phyloP scores from a whole-genome alignment of 2,797 vertebrate genomes.

The Protonibea diacanthus region DNA sequence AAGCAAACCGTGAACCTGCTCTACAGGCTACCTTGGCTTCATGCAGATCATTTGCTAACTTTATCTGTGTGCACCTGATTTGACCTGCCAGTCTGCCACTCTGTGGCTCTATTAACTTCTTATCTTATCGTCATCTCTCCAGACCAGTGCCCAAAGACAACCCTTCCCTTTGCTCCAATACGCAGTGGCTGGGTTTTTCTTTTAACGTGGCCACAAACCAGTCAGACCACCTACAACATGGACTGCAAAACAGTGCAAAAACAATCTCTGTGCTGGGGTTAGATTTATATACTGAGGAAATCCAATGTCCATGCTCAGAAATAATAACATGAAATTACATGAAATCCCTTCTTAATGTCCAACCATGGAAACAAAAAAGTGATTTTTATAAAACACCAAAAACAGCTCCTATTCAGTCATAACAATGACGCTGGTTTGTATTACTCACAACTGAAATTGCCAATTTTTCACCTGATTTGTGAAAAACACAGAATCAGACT shows the following conservation, averaged over 20 bases:
- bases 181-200: background rate
- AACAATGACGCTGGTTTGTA: background rate
- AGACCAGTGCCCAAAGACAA: background rate
- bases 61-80: background rate
- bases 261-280: conserved; percentile 3
- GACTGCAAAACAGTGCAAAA: background rate
- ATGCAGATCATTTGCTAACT: conserved; percentile 3
- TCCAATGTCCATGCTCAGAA: background rate
- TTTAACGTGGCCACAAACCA: background rate
- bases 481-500: conserved; percentile 14
- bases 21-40: background rate
- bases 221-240: background rate
- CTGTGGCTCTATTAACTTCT: conserved; percentile 30
- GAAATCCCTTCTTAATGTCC: background rate
- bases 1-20: background rate
- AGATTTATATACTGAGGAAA: conserved; percentile 9
- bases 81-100: conserved; percentile 9
- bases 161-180: conserved; percentile 8
- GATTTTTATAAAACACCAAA: too few species aligned
- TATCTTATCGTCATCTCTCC: conserved; percentile 46
- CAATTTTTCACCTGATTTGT: conserved; percentile 41
- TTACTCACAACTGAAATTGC: background rate
- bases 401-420: background rate
- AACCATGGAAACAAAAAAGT: background rate
- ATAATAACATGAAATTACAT: conserved; percentile 8